Evolutionary conservation across 2,888 invertebrate species (phyloP).

Genomic region (Kryphioiulus occultus): DNA sequence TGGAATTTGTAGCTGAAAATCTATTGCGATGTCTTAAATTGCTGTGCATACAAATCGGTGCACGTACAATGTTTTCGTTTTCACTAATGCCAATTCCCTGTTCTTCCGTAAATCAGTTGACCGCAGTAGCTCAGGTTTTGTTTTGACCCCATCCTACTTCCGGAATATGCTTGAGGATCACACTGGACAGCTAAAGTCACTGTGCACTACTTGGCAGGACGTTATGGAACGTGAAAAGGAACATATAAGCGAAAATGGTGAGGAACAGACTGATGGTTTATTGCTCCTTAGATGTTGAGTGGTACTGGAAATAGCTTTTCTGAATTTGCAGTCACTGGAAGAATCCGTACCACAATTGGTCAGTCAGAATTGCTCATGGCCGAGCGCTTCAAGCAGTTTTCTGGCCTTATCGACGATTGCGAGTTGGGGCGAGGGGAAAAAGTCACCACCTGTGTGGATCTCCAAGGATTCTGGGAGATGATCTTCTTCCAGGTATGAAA

Average conservation of each 20-base stretch:
- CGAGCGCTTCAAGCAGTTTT: conserved; percentile 64
- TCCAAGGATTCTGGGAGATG: conserved; percentile 67
- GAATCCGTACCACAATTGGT: conserved; percentile 62
- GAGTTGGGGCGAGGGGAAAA: conserved; percentile 63
- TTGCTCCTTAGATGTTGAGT: background rate
- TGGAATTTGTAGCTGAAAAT: too few species aligned
- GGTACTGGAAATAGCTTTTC: background rate
- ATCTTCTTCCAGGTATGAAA: conserved; percentile 62
- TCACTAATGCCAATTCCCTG: too few species aligned
- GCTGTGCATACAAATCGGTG: too few species aligned
- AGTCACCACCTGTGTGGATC: conserved; percentile 61
- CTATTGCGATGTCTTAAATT: too few species aligned
- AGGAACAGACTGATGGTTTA: background rate
- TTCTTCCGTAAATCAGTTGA: background rate
- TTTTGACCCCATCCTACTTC: background rate
- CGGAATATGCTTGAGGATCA: background rate
- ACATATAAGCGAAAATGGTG: background rate
- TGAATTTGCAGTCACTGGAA: conserved; percentile 59
- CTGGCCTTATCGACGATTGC: conserved; percentile 63
- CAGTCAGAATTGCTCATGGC: conserved; percentile 63
- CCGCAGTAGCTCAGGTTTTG: background rate
- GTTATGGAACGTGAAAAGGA: background rate
- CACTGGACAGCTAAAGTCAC: background rate
- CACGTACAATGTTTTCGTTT: too few species aligned
- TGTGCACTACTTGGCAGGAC: background rate